Percentiles rank a stretch among this genome's conserved stretches.
Evolutionary conservation across 2,113 vertebrate genomes (phyloP).

Genomic region (Arvicanthis niloticus): DNA sequence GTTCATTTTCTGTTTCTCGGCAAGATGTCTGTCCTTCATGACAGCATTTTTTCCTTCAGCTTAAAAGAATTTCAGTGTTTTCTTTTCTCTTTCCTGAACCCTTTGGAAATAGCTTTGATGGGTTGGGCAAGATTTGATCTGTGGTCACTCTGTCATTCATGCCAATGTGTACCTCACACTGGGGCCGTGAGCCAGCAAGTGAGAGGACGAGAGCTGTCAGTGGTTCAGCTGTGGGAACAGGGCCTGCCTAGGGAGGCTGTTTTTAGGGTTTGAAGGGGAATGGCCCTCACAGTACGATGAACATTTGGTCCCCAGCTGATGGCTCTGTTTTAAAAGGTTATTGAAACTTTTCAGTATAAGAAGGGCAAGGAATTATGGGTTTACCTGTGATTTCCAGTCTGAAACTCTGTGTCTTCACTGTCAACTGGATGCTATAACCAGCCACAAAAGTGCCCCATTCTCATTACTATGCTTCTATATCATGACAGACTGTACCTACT

Average conservation of each 20-base stretch:
- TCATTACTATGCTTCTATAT: background rate
- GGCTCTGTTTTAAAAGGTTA: background rate
- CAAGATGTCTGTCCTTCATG: constrained; percentile 31
- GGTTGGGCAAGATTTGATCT: background rate
- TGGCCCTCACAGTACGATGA: background rate
- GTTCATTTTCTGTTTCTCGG: constrained; percentile 77
- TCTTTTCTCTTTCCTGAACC: background rate
- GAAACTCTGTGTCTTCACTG: background rate
- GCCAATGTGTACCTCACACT: background rate
- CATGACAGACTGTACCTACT: background rate
- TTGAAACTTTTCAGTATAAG: background rate
- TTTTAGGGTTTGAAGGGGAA: background rate
- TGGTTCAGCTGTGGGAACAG: no score
- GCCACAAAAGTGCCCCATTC: background rate
- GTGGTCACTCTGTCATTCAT: background rate
- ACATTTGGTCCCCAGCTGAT: background rate
- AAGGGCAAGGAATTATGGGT: background rate
- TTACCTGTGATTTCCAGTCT: background rate
- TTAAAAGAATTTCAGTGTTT: background rate
- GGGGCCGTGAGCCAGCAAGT: background rate
- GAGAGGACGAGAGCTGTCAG: background rate
- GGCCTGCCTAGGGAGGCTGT: background rate
- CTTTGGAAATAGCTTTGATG: constrained; percentile 8
- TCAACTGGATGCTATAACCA: background rate
- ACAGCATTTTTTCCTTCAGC: background rate